A percentile compares a stretch with the other conserved stretches of the same genome.
Conservation (phyloP, 2,113 vertebrate species). For the Saimiri boliviensis region DNA sequence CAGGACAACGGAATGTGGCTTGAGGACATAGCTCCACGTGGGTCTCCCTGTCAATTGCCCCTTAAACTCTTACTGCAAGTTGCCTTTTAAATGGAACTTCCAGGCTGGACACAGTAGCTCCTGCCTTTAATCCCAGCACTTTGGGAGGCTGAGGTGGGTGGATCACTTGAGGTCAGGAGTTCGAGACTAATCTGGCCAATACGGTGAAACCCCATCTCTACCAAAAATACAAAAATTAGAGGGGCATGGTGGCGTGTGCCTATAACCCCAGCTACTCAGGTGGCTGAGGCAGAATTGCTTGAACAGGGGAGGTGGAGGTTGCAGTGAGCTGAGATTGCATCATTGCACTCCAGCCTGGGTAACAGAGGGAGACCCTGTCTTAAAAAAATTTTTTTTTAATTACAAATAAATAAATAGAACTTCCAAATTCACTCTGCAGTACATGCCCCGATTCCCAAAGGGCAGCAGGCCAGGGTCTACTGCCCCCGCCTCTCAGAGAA, state of each 20-base stretch:
- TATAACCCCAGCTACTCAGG: background rate
- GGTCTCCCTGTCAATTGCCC: background rate
- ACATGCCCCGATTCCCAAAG: background rate
- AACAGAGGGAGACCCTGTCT: background rate
- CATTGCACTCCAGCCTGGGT: background rate
- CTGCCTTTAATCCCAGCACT: background rate
- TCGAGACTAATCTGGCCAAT: background rate
- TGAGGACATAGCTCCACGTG: too few relatives aligned
- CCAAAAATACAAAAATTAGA: background rate
- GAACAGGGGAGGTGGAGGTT: background rate
- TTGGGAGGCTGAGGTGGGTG: background rate
- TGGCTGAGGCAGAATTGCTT: background rate
- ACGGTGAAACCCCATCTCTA: background rate
- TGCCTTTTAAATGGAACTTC: background rate
- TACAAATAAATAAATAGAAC: background rate
- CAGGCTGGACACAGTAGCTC: background rate
- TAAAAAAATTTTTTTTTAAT: too few relatives aligned
- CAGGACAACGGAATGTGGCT: rapidly evolving
- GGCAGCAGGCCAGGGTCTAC: background rate
- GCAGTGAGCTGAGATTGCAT: background rate
- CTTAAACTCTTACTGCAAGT: background rate
- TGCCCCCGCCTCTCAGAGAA: background rate
- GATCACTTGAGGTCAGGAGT: background rate
- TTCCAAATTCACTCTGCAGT: background rate
- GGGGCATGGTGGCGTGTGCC: background rate